phyloP scores from a whole-genome alignment of 2,888 invertebrate species.

The Hyppa rectilinea region DNA sequence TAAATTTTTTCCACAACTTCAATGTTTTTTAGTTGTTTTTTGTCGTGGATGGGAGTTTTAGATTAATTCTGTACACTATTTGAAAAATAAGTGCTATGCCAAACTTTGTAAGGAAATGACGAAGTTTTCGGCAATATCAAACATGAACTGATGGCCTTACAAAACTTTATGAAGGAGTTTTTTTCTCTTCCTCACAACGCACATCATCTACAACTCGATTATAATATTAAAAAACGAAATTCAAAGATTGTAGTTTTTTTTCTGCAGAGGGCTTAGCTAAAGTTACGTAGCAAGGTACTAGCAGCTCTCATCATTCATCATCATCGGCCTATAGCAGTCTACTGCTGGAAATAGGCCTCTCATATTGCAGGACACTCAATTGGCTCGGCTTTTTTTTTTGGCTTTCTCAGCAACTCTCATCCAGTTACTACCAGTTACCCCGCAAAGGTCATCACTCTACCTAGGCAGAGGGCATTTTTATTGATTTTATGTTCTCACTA shows the following conservation, averaged over 20 bases:
- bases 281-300: background rate
- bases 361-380: no score
- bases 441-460: no score
- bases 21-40: slow-evolving; percentile 70
- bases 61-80: slow-evolving; percentile 25
- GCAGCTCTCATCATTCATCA: no score
- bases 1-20: slow-evolving; percentile 78
- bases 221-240: no score
- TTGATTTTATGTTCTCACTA: no score
- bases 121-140: background rate
- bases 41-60: slow-evolving; percentile 61
- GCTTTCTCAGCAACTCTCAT: no score
- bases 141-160: background rate
- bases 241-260: no score
- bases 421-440: no score
- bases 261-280: background rate
- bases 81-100: background rate
- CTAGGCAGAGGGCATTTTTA: no score
- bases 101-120: background rate
- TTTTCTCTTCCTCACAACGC: background rate
- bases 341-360: no score
- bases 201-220: background rate
- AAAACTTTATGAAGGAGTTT: background rate
- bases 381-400: no score
- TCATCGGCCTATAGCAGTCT: no score